Percentiles rank a stretch among this genome's conserved stretches.
Evolutionary conservation across 2,797 vertebrate species (phyloP).

Genomic region (Cyprinella venusta): DNA sequence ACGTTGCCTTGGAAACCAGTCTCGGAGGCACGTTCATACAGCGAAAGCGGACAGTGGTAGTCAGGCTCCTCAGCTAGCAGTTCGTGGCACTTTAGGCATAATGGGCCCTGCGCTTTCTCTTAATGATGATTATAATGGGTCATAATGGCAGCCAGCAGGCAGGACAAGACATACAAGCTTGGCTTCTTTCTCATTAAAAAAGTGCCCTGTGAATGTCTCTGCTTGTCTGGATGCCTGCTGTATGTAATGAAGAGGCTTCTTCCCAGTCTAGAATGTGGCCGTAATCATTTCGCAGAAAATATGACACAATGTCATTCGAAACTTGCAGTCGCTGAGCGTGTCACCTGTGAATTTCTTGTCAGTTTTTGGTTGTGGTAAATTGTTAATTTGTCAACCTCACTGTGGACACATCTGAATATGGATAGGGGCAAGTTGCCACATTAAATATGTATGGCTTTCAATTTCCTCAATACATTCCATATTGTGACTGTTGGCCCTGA

Average conservation of each 20-base stretch:
- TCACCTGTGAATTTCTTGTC: conserved; percentile 13
- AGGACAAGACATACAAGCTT: conserved; percentile 46
- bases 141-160: conserved; percentile 70
- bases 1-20: conserved; percentile 81
- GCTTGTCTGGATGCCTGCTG: conserved; percentile 24
- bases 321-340: conserved; percentile 1
- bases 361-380: conserved; percentile 19
- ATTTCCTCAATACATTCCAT: conserved; percentile 21
- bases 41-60: conserved; percentile 32
- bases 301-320: conserved; percentile 39
- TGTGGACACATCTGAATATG: background rate
- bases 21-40: conserved; percentile 61
- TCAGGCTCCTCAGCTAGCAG: conserved; percentile 62
- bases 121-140: conserved; percentile 85
- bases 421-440: conserved; percentile 25
- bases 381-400: conserved; percentile 25
- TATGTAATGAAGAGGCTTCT: conserved; percentile 21
- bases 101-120: conserved; percentile 69
- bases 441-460: conserved; percentile 25
- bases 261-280: conserved; percentile 36
- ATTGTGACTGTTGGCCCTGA: conserved; percentile 3
- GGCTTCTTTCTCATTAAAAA: conserved; percentile 76
- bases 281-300: conserved; percentile 41
- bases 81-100: conserved; percentile 65
- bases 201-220: conserved; percentile 54